Percentiles rank a stretch among this genome's conserved stretches.
Conservation (phyloP, 1,140 invertebrate genomes). For the Papilio polyxenes region DNA sequence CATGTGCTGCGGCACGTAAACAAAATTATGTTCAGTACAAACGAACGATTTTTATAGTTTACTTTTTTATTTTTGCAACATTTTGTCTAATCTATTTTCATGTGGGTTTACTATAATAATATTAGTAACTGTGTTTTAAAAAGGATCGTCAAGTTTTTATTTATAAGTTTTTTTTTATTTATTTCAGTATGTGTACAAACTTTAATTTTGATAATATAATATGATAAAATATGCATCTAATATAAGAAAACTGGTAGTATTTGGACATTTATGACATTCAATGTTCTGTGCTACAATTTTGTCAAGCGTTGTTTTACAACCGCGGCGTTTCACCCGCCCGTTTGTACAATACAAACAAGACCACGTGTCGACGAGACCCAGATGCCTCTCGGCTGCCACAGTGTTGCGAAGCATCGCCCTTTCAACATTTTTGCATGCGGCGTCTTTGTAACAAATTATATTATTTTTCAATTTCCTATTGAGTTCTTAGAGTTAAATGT, state of each 20-base stretch:
- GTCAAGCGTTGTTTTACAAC: conserved; percentile 15
- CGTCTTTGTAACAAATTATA: conserved; percentile 35
- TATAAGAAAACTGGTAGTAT: too few species aligned
- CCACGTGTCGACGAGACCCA: conserved; percentile 58
- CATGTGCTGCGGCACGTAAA: conserved; percentile 57
- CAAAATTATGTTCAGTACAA: conserved; percentile 47
- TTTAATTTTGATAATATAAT: too few species aligned
- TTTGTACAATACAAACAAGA: conserved; percentile 40
- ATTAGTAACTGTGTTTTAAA: too few species aligned
- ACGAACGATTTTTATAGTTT: conserved; percentile 46
- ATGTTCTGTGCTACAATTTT: background rate
- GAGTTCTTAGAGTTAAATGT: background rate
- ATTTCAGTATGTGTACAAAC: too few species aligned
- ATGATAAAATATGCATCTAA: too few species aligned
- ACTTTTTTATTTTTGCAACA: background rate
- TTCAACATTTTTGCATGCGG: conserved; percentile 60
- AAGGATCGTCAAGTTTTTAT: too few species aligned
- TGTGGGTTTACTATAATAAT: too few species aligned
- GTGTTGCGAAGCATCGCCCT: conserved; percentile 54
- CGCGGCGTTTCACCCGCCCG: conserved; percentile 48
- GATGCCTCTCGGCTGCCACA: conserved; percentile 54
- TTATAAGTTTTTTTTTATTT: too few species aligned
- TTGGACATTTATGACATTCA: background rate
- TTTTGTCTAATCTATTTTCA: background rate
- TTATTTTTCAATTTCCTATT: conserved; percentile 32